A percentile compares a stretch with the other conserved stretches of the same genome.
Conservation (phyloP, 2,797 vertebrate species). For the Pangasius djambal region DNA sequence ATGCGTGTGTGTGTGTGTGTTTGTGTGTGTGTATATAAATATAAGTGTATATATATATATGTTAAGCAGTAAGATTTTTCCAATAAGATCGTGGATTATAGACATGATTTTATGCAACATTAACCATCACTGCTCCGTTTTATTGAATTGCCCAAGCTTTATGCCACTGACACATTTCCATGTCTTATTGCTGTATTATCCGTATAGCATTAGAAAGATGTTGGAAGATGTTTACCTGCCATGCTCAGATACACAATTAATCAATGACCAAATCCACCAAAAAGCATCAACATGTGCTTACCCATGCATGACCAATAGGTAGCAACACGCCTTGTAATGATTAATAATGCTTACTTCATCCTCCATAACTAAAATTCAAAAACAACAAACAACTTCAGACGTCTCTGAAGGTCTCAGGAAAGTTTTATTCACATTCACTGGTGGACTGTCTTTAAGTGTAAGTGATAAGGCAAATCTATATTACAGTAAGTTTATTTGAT, state of each 20-base stretch:
- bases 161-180: not conserved
- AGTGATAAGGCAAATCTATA: not conserved
- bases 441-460: not conserved
- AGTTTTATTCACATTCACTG: not conserved
- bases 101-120: constrained; percentile 28
- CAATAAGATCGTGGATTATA: constrained; percentile 10
- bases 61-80: not conserved
- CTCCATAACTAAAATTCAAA: not conserved
- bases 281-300: too few species aligned
- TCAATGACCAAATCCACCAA: not conserved
- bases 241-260: too few species aligned
- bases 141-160: constrained; percentile 23
- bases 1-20: not conserved
- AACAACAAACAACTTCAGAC: not conserved
- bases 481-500: not conserved
- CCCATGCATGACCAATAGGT: not conserved
- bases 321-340: not conserved
- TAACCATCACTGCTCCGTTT: constrained; percentile 22
- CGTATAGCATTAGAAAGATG: not conserved
- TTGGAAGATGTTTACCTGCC: not conserved
- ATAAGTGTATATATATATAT: too few species aligned
- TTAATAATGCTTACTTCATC: not conserved
- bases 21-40: too few species aligned
- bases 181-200: not conserved
- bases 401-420: not conserved